These are phyloP conservation scores for Diorhabda carinulata DNA, from an alignment of 1,140 invertebrate genomes.

Conservation along the genomic window DNA sequence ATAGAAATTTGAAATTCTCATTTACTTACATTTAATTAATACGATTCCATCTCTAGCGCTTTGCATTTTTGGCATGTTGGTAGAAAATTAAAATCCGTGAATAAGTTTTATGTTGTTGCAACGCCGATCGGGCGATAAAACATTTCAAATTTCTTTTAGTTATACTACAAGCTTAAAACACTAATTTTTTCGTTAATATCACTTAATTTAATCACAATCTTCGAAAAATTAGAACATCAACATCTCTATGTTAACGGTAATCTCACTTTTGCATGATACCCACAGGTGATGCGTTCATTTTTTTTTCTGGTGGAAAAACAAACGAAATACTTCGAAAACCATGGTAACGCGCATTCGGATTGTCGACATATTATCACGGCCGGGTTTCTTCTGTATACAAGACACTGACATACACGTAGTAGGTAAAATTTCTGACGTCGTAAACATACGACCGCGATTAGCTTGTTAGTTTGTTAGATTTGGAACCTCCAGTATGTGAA, in stretches of 20 bases:
- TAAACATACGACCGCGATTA: not conserved
- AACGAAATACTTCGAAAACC: not conserved
- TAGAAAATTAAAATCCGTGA: not conserved
- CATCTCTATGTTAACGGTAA: too few species aligned
- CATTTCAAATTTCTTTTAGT: too few species aligned
- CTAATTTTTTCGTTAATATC: too few species aligned
- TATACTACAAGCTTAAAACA: too few species aligned
- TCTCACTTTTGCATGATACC: too few species aligned
- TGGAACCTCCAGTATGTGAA: slow-evolving; percentile 8
- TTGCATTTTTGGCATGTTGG: slow-evolving; percentile 14
- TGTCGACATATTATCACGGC: not conserved
- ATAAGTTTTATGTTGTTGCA: too few species aligned
- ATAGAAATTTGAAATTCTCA: not conserved
- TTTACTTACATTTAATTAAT: slow-evolving; percentile 16
- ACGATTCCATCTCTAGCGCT: slow-evolving; percentile 7
- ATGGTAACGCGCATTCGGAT: not conserved
- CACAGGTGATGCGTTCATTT: not conserved
- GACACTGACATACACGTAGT: not conserved
- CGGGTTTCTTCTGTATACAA: slow-evolving; percentile 6
- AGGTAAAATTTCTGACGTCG: slow-evolving; percentile 8
- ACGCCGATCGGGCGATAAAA: too few species aligned
- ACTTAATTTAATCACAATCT: too few species aligned
- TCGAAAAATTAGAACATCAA: too few species aligned
- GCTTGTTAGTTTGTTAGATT: not conserved
- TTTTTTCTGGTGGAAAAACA: not conserved